Evolutionary conservation across 2,888 invertebrate genomes (phyloP).

Genomic region (Drosophila kuntzei): DNA sequence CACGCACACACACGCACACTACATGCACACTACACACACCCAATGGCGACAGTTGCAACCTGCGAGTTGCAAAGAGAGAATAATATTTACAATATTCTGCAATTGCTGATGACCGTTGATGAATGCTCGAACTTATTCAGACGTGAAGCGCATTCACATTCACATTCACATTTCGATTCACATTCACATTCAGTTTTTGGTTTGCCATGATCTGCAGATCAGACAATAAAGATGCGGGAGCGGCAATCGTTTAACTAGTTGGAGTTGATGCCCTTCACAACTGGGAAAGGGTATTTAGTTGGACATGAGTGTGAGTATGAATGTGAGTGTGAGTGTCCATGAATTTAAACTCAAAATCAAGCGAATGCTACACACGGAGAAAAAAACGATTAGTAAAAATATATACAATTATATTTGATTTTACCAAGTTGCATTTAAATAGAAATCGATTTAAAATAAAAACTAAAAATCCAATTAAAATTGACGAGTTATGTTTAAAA

Average conservation of each 20-base stretch:
- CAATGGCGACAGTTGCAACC: constrained; percentile 70
- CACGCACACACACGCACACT: constrained; percentile 25
- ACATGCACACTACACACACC: constrained; percentile 57
- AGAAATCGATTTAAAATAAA: no score
- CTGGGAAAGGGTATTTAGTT: constrained; percentile 30
- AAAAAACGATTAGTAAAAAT: neutral
- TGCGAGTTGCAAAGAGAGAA: constrained; percentile 43
- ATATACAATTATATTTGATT: no score
- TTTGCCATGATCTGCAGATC: constrained; percentile 58
- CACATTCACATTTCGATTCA: constrained; percentile 34
- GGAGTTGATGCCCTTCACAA: constrained; percentile 65
- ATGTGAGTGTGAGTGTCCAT: constrained; percentile 65
- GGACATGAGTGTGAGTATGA: constrained; percentile 16
- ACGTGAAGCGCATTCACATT: constrained; percentile 72
- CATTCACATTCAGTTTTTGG: constrained; percentile 9
- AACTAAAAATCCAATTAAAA: no score
- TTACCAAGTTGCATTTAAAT: no score
- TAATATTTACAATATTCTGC: constrained; percentile 55
- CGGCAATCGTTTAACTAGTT: constrained; percentile 61
- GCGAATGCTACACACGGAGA: constrained; percentile 27
- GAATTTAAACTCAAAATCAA: constrained; percentile 48
- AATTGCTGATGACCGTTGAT: constrained; percentile 48
- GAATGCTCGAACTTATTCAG: constrained; percentile 76
- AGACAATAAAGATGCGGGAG: constrained; percentile 51
- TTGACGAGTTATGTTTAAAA: no score